Conservation (phyloP, 1,140 invertebrate genomes). For the Telenomus remus region DNA sequence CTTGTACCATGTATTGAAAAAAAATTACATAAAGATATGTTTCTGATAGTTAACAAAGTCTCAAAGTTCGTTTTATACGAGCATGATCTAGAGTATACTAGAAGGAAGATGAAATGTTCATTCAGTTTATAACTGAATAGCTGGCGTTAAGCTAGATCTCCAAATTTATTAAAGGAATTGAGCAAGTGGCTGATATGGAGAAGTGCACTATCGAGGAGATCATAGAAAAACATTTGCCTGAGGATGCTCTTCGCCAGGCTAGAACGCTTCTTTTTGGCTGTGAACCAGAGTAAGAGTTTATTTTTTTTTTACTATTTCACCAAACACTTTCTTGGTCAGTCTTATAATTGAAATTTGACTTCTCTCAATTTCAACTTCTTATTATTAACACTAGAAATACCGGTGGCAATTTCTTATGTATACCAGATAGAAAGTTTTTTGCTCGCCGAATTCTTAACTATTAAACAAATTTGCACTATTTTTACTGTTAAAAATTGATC, state of each 20-base stretch:
- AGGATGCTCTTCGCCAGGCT: constrained; percentile 81
- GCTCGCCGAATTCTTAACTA: too few species aligned
- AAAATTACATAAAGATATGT: neutral
- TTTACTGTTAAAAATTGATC: too few species aligned
- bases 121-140: constrained; percentile 42
- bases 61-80: constrained; percentile 38
- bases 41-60: constrained; percentile 25
- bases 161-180: too few species aligned
- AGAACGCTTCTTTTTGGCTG: constrained; percentile 87
- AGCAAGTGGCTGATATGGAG: constrained; percentile 60
- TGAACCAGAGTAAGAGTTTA: constrained; percentile 78
- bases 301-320: neutral
- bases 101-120: constrained; percentile 24
- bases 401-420: too few species aligned
- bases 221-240: constrained; percentile 80
- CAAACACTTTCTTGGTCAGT: too few species aligned
- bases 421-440: too few species aligned
- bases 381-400: too few species aligned
- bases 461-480: too few species aligned
- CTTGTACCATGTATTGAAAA: too few species aligned
- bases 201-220: constrained; percentile 81
- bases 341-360: too few species aligned
- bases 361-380: too few species aligned
- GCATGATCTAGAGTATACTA: constrained; percentile 58
- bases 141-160: constrained; percentile 30